phyloP scores from a whole-genome alignment of 2,113 vertebrate species.

The Heptranchias perlo region DNA sequence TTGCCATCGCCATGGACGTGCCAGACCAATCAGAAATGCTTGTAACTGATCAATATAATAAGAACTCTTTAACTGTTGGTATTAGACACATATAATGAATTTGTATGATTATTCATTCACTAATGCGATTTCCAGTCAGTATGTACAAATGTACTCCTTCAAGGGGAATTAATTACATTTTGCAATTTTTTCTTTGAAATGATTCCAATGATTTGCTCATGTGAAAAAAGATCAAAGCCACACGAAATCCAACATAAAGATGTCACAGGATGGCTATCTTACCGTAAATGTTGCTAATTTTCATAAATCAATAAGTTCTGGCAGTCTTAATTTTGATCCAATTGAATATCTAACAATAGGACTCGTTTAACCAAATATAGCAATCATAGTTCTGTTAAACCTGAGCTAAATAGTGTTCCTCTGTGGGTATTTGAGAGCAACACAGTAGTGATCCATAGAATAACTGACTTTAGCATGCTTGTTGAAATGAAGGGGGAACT shows the following conservation, averaged over 20 bases:
- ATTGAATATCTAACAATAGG: neutral
- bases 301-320: neutral
- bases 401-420: neutral
- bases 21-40: neutral
- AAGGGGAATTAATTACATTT: constrained; percentile 20
- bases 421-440: neutral
- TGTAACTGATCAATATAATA: neutral
- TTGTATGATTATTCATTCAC: neutral
- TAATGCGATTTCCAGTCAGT: neutral
- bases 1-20: neutral
- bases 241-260: constrained; percentile 21
- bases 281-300: constrained; percentile 17
- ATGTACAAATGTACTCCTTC: constrained; percentile 20
- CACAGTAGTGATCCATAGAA: neutral
- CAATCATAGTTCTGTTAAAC: neutral
- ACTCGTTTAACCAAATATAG: constrained; percentile 10
- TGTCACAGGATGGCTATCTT: constrained; percentile 14
- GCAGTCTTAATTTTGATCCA: constrained; percentile 9
- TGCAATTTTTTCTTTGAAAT: constrained; percentile 18
- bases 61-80: neutral
- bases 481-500: neutral
- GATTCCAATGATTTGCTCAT: constrained; percentile 21
- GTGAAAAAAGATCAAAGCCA: constrained; percentile 24
- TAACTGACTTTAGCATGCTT: neutral
- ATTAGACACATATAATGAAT: neutral